A percentile compares a stretch with the other conserved stretches of the same genome.
Conservation (phyloP, 2,797 vertebrate species). For the Acipenser ruthenus region DNA sequence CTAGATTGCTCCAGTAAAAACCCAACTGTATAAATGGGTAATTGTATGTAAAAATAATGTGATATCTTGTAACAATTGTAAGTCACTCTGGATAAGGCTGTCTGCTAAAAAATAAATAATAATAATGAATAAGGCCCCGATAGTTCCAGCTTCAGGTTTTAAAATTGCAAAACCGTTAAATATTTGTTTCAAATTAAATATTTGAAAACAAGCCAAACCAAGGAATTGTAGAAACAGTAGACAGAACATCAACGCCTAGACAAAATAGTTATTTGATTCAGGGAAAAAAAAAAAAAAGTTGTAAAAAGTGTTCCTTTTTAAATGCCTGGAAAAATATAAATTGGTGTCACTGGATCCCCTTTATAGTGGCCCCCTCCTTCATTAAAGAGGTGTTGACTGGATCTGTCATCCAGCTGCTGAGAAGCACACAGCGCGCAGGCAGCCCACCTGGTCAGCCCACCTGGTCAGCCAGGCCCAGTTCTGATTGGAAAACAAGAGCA, state of each 20-base stretch:
- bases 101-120: no score
- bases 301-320: neutral
- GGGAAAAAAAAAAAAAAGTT: neutral
- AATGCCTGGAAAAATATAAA: slow-evolving; percentile 11
- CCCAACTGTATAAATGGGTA: no score
- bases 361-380: slow-evolving; percentile 32
- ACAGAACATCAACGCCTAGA: neutral
- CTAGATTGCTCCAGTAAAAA: no score
- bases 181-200: slow-evolving; percentile 5
- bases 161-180: slow-evolving; percentile 5
- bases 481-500: no score
- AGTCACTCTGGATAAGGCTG: no score
- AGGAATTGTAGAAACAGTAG: neutral
- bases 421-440: slow-evolving; percentile 32
- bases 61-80: no score
- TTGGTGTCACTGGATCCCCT: slow-evolving; percentile 31
- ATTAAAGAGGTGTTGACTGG: slow-evolving; percentile 47
- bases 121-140: no score
- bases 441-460: slow-evolving; percentile 41
- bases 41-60: no score
- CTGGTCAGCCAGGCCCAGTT: slow-evolving; percentile 25
- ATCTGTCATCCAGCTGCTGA: slow-evolving; percentile 39
- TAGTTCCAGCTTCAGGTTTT: no score
- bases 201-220: neutral
- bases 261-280: neutral